Conservation (phyloP, 2,113 vertebrate species). For the Cricetomys ansorgei region DNA sequence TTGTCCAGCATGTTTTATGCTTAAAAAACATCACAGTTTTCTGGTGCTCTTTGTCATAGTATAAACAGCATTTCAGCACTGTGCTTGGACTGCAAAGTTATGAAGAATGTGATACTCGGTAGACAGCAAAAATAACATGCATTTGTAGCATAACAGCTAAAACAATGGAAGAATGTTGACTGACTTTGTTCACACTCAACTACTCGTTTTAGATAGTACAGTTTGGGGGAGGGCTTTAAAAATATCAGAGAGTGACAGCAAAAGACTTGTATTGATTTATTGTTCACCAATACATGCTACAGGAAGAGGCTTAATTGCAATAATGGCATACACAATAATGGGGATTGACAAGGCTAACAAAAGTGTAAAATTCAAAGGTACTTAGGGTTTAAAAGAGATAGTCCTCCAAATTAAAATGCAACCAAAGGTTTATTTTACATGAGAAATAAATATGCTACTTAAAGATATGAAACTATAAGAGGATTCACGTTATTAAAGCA, state of each 20-base stretch:
- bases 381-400: background rate
- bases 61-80: background rate
- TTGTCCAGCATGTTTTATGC: background rate
- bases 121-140: background rate
- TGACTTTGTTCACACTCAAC: background rate
- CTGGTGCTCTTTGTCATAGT: background rate
- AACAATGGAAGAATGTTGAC: background rate
- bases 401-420: background rate
- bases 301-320: background rate
- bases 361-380: slow-evolving; percentile 25
- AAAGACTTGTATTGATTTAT: background rate
- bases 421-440: background rate
- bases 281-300: background rate
- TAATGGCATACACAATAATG: background rate
- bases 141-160: background rate
- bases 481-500: background rate
- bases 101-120: background rate
- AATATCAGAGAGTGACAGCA: background rate
- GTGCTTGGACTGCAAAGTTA: background rate
- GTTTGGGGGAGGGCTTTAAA: background rate
- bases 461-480: background rate
- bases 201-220: background rate
- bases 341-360: background rate
- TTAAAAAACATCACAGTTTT: background rate
- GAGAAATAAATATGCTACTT: background rate